Base-by-base conservation (phyloP, 30 jellyfish, hydroid and myxozoan genomes). In the Hydractinia echinata region DNA sequence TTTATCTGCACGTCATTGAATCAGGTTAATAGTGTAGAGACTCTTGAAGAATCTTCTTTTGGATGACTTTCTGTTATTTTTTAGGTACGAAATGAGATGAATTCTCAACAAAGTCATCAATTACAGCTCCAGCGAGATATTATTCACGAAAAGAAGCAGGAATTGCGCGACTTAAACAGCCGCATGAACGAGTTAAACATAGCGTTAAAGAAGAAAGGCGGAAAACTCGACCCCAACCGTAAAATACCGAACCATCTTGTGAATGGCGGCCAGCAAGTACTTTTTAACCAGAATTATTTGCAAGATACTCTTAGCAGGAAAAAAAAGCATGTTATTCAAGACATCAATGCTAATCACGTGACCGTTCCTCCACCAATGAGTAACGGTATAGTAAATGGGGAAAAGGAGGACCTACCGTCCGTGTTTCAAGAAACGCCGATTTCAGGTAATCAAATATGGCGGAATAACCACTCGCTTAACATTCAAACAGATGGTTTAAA, bases 51-150 rank as follows among this genome's bases (percentile, higher is more conserved):
- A n/a, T n/a, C n/a, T 11, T 58, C 19, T 7, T 13, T 64, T 64
- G 4, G 19, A 64, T 6, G 0, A 64, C 39, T 44, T 7, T 51
- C 6, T 79, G 8, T 10, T 51, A 44, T 67, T 51, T 10, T 48
- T 30, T 77, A 93, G 99, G 89, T 91, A 4, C 83, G 99, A 54
- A 93, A 93, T 72, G 99, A 93, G 68, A 74, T 93, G 80, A 93
- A 88, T 68, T 77, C 83, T 56, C 83, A 93, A 20, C 99, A 93
- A 70, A 94, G 96, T 61, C 82, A 60, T 11, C 90, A 87, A 55
- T 87, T 93, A 13, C 77, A 81, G 44, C 60, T 79, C 39, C 99
- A 93, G 68, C 84, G 88, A 72, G 81, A 87, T 20, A 76, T 94
- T 5, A 61, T 93, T 50, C 71, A 60, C 18, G 92, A 84, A 44